phyloP scores from a whole-genome alignment of 2,797 vertebrate genomes.

The Sebastes vulpes region DNA sequence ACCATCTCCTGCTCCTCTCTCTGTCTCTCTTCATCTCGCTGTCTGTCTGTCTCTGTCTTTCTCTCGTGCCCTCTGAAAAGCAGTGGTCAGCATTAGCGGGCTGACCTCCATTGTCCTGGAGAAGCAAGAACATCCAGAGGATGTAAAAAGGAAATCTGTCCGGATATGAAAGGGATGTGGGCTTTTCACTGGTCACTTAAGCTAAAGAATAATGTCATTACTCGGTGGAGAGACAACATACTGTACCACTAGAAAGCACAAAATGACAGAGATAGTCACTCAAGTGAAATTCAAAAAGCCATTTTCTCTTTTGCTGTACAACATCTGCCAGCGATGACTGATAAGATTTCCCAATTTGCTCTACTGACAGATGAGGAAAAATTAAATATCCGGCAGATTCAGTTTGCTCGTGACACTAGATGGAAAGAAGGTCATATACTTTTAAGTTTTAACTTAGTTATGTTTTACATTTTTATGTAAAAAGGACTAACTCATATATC shows the following conservation, averaged over 20 bases:
- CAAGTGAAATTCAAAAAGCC: constrained; percentile 62
- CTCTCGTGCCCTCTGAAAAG: constrained; percentile 61
- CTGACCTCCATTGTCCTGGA: constrained; percentile 69
- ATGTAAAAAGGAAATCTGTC: constrained; percentile 70
- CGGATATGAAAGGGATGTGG: constrained; percentile 74
- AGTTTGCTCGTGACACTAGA: neutral
- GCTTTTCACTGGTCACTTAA: constrained; percentile 75
- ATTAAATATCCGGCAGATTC: constrained; percentile 38
- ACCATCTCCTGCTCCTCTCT: constrained; percentile 24
- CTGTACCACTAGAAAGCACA: constrained; percentile 56
- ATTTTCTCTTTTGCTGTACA: constrained; percentile 64
- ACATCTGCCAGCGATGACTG: constrained; percentile 65
- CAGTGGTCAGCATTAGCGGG: constrained; percentile 72
- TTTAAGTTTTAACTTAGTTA: constrained; percentile 3
- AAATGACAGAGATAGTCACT: constrained; percentile 46
- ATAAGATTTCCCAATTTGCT: constrained; percentile 67
- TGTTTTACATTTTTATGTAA: neutral
- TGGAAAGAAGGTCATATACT: constrained; percentile 12
- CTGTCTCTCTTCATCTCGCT: constrained; percentile 35
- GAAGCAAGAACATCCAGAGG: constrained; percentile 56
- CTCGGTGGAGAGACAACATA: constrained; percentile 54
- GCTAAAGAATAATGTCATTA: constrained; percentile 76
- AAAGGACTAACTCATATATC: neutral
- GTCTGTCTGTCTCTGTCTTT: constrained; percentile 41
- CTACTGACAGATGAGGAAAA: constrained; percentile 32